Evolutionary conservation across 2,113 vertebrate genomes (phyloP), one percentile per base, ranked within the genome.

Genomic region (Ictalurus punctatus): DNA sequence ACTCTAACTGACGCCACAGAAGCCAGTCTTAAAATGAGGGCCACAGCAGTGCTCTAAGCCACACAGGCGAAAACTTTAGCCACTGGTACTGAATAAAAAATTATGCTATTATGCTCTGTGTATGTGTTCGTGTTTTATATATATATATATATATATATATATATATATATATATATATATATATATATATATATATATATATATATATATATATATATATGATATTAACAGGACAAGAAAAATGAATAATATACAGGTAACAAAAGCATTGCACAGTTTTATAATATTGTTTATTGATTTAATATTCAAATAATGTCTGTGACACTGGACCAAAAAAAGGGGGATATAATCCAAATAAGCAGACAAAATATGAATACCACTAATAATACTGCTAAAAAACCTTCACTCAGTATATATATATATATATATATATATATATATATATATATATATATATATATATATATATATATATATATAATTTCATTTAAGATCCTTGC

Each of bases 11-110:
- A 83, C 63, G 74, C 65, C 30, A 78, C 52, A 85, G 83, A 84
- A 90, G n/a, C 4, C 80, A 52, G 74, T 88, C 87, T 90, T 87
- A 87, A 90, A 91, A 81, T 87, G 84, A 78, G 54, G n/a, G 79
- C n/a, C 87, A 79, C 88, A 86, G 61, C 48, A 83, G 59, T 61
- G 54, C 12, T 56, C 54, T 56, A 56, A 13, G 54, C 54, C 54
- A 56, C 54, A 56, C 2, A 14, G 54, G 13, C 12, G 13, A 56
- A 14, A 56, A 56, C 54, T 14, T 61, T 23, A 23, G 59, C 21
- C 23, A 23, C 21, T 23, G 59, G 21, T 61, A 61, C 6, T 61
- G 59, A 59, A 59, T 17, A 21, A 59, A 59, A 23, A 21, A 61
- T 21, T 23, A 21, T 6, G 5, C 6, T 48, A 0, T 7, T 48